Evolutionary conservation across 1,140 invertebrate species (phyloP).

Genomic region (Bombus fervidus): DNA sequence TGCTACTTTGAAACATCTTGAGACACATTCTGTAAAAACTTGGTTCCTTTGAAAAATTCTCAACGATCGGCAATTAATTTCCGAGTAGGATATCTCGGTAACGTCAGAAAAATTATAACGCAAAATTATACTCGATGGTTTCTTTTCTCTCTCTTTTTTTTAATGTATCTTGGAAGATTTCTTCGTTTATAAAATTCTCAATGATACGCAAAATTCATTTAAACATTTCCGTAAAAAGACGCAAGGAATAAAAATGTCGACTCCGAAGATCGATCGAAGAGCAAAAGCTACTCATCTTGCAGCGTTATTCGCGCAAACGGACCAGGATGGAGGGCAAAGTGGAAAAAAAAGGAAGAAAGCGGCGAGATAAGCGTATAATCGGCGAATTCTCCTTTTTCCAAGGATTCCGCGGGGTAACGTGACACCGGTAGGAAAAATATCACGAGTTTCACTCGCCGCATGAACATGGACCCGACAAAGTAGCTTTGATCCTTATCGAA

Average conservation of each 20-base stretch:
- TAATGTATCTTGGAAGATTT: too few species aligned
- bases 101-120: too few species aligned
- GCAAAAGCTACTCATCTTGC: not conserved
- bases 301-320: not conserved
- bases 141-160: too few species aligned
- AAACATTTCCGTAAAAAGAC: not conserved
- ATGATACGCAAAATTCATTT: accelerated
- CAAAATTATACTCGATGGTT: too few species aligned
- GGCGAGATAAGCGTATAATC: not conserved
- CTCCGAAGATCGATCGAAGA: too few species aligned
- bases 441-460: constrained; percentile 18
- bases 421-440: constrained; percentile 38
- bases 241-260: not conserved
- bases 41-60: too few species aligned
- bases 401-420: constrained; percentile 32
- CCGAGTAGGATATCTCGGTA: too few species aligned
- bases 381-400: constrained; percentile 4
- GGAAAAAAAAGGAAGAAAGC: not conserved
- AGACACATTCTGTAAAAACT: too few species aligned
- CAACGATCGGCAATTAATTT: too few species aligned
- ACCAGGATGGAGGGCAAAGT: not conserved
- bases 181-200: too few species aligned
- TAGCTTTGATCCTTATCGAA: constrained; percentile 40
- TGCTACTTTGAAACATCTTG: too few species aligned
- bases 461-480: constrained; percentile 22